A percentile compares a stretch with the other conserved stretches of the same genome.
Conservation (phyloP, 2,113 vertebrate species). For the Forbesichthys papilliferus region DNA sequence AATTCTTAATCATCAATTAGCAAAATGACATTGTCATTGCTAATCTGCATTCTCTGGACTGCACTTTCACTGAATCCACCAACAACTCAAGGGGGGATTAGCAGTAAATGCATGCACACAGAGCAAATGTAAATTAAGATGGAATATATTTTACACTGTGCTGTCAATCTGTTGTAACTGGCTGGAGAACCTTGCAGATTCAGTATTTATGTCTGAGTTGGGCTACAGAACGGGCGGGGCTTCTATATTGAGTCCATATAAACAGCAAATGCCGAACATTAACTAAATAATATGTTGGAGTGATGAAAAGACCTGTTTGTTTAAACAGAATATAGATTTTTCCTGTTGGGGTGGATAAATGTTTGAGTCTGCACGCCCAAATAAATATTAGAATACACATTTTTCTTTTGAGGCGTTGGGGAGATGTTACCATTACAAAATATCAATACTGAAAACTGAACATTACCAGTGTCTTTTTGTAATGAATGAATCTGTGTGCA, state of each 20-base stretch:
- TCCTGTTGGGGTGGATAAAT: no score
- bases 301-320: not conserved
- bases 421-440: conserved; percentile 1
- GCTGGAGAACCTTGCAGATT: conserved; percentile 30
- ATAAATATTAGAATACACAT: conserved; percentile 10
- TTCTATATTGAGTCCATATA: conserved; percentile 7
- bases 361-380: no score
- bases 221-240: not conserved
- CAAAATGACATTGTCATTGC: conserved; percentile 19
- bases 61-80: conserved; percentile 57
- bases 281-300: conserved; percentile 28
- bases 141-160: conserved; percentile 61
- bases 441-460: not conserved
- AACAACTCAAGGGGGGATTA: conserved; percentile 25
- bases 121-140: conserved; percentile 49
- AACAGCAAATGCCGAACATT: conserved; percentile 22
- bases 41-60: conserved; percentile 27
- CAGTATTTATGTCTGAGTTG: not conserved
- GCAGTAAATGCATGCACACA: conserved; percentile 39
- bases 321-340: no score
- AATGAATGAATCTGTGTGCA: conserved; percentile 7
- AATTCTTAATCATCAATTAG: no score
- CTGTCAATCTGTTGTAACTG: conserved; percentile 48
- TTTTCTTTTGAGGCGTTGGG: conserved; percentile 13
- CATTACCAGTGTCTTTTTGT: conserved; percentile 1